Percentiles rank a stretch among this genome's conserved stretches.
Evolutionary conservation across 2,113 vertebrate species (phyloP).

Genomic region (Lonchura striata): DNA sequence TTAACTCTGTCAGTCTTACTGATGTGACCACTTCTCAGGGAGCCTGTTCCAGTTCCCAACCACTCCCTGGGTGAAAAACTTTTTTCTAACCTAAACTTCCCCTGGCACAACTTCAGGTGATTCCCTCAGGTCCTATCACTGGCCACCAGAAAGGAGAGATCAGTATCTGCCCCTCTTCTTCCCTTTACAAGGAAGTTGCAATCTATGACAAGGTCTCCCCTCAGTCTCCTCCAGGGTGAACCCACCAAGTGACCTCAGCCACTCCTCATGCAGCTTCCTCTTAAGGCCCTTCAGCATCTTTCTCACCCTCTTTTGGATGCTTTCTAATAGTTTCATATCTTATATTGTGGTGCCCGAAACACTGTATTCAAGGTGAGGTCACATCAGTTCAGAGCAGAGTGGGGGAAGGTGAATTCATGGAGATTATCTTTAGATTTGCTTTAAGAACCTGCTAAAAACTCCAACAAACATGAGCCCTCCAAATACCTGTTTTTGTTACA

Average conservation of each 20-base stretch:
- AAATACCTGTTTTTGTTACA: background rate
- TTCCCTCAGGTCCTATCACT: background rate
- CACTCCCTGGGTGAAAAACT: background rate
- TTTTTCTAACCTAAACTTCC: background rate
- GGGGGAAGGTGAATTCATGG: background rate
- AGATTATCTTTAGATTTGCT: background rate
- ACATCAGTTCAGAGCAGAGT: background rate
- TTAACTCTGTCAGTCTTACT: background rate
- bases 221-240: background rate
- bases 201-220: background rate
- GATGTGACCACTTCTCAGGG: too few species aligned
- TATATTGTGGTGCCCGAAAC: background rate
- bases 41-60: background rate
- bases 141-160: background rate
- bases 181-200: accelerated
- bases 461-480: background rate
- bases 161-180: background rate
- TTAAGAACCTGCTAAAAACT: background rate
- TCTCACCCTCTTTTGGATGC: background rate
- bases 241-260: background rate
- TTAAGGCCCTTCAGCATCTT: background rate
- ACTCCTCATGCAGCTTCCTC: background rate
- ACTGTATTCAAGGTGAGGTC: background rate
- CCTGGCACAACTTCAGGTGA: background rate
- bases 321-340: background rate